A percentile compares a stretch with the other conserved stretches of the same genome.
Evolutionary conservation across 2,888 invertebrate genomes (phyloP).

Genomic region (Melolontha melolontha): DNA sequence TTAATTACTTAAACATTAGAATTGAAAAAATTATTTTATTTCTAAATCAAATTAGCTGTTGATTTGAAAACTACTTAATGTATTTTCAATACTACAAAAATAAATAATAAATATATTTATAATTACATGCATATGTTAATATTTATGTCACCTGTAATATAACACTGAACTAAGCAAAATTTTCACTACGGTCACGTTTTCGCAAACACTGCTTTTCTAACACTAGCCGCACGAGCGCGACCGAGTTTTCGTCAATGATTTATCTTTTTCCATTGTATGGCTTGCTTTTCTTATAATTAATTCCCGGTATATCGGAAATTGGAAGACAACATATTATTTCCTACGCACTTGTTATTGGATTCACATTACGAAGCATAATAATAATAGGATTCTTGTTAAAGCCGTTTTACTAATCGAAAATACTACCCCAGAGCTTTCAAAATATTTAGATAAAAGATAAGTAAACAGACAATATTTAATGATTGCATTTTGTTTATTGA

Average conservation of each 20-base stretch:
- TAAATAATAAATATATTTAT: too few species aligned
- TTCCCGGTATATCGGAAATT: slow-evolving; percentile 2
- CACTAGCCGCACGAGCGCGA: too few species aligned
- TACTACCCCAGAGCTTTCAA: background rate
- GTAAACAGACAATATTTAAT: background rate
- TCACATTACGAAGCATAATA: slow-evolving; percentile 6
- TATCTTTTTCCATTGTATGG: background rate
- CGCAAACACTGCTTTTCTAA: too few species aligned
- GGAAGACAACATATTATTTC: slow-evolving; percentile 1
- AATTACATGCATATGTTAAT: too few species aligned
- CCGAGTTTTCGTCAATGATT: background rate
- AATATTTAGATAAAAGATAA: slow-evolving; percentile 15
- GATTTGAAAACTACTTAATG: background rate
- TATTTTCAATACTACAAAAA: background rate
- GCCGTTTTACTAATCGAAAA: slow-evolving; percentile 2
- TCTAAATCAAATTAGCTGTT: background rate
- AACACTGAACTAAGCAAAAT: too few species aligned
- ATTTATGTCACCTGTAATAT: too few species aligned
- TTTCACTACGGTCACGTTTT: too few species aligned
- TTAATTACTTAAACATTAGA: too few species aligned
- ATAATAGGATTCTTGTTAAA: slow-evolving; percentile 16
- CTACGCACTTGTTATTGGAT: background rate
- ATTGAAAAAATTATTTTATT: too few species aligned
- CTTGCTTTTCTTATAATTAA: slow-evolving; percentile 23
- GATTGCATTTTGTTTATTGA: background rate